Percentiles rank a stretch among this genome's conserved stretches.
Evolutionary conservation across 2,888 invertebrate species (phyloP).

Genomic region (Baccha elongata): DNA sequence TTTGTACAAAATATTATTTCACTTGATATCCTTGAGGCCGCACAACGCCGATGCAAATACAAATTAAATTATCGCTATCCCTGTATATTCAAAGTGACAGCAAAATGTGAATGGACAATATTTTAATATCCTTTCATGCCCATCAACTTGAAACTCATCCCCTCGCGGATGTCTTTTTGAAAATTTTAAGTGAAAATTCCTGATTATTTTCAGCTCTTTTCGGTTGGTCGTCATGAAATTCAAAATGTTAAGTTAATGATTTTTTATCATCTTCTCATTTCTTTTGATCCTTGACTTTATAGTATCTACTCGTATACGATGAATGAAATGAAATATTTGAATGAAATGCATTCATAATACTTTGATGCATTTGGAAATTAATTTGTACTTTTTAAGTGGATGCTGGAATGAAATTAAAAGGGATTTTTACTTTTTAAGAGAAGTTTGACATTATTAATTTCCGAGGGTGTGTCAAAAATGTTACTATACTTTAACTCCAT

Average conservation of each 20-base stretch:
- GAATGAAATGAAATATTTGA: neutral
- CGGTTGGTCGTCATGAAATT: neutral
- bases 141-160: neutral
- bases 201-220: no score
- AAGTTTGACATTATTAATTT: neutral
- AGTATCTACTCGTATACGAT: no score
- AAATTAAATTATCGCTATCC: slow-evolving; percentile 51
- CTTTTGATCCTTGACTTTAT: neutral
- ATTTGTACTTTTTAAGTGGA: neutral
- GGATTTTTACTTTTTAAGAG: neutral
- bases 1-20: slow-evolving; percentile 11
- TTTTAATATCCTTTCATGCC: slow-evolving; percentile 54
- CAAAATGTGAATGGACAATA: slow-evolving; percentile 33
- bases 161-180: neutral
- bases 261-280: neutral
- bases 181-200: slow-evolving; percentile 31
- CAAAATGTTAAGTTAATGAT: slow-evolving; percentile 5
- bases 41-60: slow-evolving; percentile 26
- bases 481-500: no score
- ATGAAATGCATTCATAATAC: neutral
- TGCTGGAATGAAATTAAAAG: no score
- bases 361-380: neutral
- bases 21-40: slow-evolving; percentile 17
- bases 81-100: slow-evolving; percentile 39
- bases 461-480: no score